phyloP scores from a whole-genome alignment of 2,797 vertebrate species.

The Lagodon rhomboides region DNA sequence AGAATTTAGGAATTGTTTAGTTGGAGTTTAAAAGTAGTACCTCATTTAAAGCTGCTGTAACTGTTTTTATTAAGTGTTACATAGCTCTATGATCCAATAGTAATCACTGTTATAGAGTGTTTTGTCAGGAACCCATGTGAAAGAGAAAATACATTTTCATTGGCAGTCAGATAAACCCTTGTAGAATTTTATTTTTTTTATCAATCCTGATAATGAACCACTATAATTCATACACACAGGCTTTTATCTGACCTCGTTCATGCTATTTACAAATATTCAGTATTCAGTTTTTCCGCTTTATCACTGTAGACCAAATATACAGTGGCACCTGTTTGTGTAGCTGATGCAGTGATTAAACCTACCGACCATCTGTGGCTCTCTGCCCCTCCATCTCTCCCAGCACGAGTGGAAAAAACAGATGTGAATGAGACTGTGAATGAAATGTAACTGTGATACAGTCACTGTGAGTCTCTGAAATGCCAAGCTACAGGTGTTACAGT shows the following conservation, averaged over 20 bases:
- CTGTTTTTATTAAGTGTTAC: too few species aligned
- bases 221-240: too few species aligned
- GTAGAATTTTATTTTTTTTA: too few species aligned
- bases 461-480: constrained; percentile 32
- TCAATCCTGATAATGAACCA: too few species aligned
- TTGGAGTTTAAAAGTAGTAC: background rate
- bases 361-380: constrained; percentile 14
- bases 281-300: background rate
- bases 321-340: constrained; percentile 10
- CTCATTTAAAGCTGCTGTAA: background rate
- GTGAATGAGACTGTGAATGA: constrained; percentile 17
- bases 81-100: too few species aligned
- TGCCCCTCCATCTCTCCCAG: background rate
- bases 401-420: constrained; percentile 22
- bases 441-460: constrained; percentile 27
- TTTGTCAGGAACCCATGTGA: too few species aligned
- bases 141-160: too few species aligned
- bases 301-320: background rate
- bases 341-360: constrained; percentile 28
- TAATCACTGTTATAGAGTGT: too few species aligned
- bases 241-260: too few species aligned
- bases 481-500: constrained; percentile 38
- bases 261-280: background rate
- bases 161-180: too few species aligned
- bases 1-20: background rate